Evolutionary conservation across 2,797 vertebrate genomes (phyloP).

Genomic region (Cyprinella venusta): DNA sequence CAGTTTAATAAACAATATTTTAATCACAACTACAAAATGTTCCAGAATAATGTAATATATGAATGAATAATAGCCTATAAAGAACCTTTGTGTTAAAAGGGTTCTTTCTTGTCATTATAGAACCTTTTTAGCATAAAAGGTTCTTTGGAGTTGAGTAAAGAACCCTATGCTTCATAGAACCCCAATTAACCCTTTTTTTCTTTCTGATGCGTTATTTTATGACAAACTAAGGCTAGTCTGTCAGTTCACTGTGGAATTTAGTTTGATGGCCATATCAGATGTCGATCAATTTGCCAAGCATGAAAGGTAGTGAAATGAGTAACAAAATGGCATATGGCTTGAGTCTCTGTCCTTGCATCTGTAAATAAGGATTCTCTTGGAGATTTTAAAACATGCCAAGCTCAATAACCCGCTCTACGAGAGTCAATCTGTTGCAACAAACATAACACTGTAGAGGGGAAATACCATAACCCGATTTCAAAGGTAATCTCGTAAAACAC

Average conservation of each 20-base stretch:
- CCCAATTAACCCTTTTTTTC: too few species aligned
- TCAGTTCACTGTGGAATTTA: neutral
- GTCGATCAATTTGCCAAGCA: neutral
- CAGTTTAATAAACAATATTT: too few species aligned
- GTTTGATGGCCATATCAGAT: neutral
- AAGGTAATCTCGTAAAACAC: slow-evolving; percentile 38
- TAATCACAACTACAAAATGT: too few species aligned
- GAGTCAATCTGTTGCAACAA: slow-evolving; percentile 48
- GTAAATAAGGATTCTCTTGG: neutral
- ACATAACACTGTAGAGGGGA: slow-evolving; percentile 31
- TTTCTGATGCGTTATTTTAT: neutral
- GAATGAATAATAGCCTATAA: too few species aligned
- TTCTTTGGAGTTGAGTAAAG: too few species aligned
- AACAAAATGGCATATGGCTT: neutral
- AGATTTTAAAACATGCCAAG: slow-evolving; percentile 23
- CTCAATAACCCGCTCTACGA: neutral
- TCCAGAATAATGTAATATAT: too few species aligned
- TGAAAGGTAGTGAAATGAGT: neutral
- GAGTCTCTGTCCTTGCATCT: neutral
- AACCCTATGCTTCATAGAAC: too few species aligned
- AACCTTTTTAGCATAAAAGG: too few species aligned
- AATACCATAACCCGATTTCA: slow-evolving; percentile 44
- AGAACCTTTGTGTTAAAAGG: too few species aligned
- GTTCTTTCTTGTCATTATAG: too few species aligned
- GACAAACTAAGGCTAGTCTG: neutral